phyloP scores from a whole-genome alignment of 2,888 invertebrate genomes.

The Mythimna pallens region DNA sequence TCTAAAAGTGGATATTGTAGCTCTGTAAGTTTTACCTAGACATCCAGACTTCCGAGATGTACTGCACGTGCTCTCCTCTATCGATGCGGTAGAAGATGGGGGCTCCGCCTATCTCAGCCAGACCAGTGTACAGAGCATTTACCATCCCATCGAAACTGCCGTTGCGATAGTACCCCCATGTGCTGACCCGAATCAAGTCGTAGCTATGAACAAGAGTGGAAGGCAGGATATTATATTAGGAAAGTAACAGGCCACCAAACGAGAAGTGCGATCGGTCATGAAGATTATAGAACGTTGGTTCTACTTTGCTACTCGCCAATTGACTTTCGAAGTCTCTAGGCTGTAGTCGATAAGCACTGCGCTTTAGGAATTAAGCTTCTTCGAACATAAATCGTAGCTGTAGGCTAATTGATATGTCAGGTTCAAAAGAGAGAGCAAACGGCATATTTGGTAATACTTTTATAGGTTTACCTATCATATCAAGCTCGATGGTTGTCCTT shows the following conservation, averaged over 20 bases:
- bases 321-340: neutral
- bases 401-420: neutral
- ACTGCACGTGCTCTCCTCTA: conserved; percentile 90
- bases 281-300: too few species aligned
- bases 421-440: neutral
- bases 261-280: too few species aligned
- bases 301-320: too few species aligned
- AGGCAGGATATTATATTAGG: too few species aligned
- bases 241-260: too few species aligned
- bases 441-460: neutral
- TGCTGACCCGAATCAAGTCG: conserved; percentile 84
- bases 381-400: neutral
- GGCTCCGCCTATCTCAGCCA: conserved; percentile 92
- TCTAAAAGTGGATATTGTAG: neutral
- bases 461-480: too few species aligned
- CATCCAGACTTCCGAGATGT: conserved; percentile 91
- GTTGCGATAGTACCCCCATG: conserved; percentile 92
- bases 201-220: conserved; percentile 77
- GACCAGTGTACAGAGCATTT: conserved; percentile 89
- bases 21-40: conserved; percentile 85
- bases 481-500: too few species aligned
- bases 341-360: neutral
- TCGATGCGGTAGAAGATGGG: conserved; percentile 92
- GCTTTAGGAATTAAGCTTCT: neutral
- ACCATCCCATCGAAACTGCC: conserved; percentile 93